Conservation (phyloP, 2,888 invertebrate species). For the Chesias legatella region DNA sequence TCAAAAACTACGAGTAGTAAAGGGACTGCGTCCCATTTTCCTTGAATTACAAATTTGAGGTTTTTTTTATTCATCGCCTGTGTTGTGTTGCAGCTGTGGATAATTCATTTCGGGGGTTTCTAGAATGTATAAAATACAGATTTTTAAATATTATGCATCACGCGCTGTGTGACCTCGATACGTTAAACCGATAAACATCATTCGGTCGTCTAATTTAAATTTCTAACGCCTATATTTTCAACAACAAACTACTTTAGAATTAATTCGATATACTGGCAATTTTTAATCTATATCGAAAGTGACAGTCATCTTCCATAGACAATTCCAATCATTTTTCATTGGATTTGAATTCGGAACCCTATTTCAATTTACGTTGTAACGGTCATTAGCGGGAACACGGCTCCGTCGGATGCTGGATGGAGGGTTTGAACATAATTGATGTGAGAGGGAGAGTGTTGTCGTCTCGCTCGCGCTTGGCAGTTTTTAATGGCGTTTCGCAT, state of each 20-base stretch:
- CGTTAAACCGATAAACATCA: no score
- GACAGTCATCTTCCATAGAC: slow-evolving; percentile 17
- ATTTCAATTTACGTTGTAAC: slow-evolving; percentile 27
- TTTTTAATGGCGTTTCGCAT: slow-evolving; percentile 17
- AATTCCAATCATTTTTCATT: slow-evolving; percentile 23
- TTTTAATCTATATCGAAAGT: slow-evolving; percentile 4
- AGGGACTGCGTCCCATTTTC: slow-evolving; percentile 27
- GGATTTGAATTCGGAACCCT: slow-evolving; percentile 21
- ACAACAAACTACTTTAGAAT: no score
- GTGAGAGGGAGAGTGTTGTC: slow-evolving; percentile 16
- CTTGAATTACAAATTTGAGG: slow-evolving; percentile 25
- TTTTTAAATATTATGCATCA: no score
- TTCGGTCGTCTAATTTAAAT: no score
- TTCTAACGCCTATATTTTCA: no score
- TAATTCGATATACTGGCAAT: no score
- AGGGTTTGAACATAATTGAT: slow-evolving; percentile 25
- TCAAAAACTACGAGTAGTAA: slow-evolving; percentile 12
- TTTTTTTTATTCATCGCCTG: slow-evolving; percentile 21
- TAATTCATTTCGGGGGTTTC: slow-evolving; percentile 10
- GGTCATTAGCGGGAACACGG: slow-evolving; percentile 24
- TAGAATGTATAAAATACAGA: no score
- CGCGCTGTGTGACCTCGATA: no score
- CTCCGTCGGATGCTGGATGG: slow-evolving; percentile 23
- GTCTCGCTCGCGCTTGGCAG: slow-evolving; percentile 13
- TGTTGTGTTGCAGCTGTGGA: slow-evolving; percentile 19